Evolutionary conservation across 2,113 vertebrate species (phyloP).

Genomic region (Malurus melanocephalus): DNA sequence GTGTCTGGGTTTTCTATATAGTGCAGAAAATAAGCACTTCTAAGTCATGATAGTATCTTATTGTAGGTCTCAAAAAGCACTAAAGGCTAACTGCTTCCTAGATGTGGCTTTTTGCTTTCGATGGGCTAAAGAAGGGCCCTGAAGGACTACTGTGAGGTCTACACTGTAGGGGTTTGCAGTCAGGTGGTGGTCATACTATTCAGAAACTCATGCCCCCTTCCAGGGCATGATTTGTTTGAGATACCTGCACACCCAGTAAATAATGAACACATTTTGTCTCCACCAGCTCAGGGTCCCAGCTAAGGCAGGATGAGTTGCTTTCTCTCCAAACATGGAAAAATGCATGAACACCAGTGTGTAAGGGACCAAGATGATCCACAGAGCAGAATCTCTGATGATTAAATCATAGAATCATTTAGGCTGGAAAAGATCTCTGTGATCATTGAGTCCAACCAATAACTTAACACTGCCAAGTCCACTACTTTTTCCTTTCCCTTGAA

Average conservation of each 20-base stretch:
- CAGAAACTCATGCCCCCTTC: background rate
- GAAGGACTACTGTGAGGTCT: background rate
- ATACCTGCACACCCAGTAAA: background rate
- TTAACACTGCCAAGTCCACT: background rate
- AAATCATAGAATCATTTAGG: background rate
- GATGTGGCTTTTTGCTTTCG: background rate
- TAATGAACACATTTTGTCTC: background rate
- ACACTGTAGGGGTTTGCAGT: background rate
- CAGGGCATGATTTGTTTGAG: background rate
- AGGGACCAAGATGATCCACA: background rate
- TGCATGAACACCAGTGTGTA: background rate
- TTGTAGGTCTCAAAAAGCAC: background rate
- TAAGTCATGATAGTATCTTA: background rate
- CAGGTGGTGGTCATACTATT: background rate
- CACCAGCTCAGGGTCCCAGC: background rate
- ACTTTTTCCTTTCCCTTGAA: background rate
- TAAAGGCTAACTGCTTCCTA: background rate
- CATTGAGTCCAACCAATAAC: background rate
- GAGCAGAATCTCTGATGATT: background rate
- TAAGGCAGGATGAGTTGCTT: background rate
- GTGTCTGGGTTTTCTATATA: background rate
- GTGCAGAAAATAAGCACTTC: background rate
- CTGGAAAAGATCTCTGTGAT: background rate
- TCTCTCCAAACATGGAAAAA: background rate
- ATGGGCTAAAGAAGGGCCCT: background rate